These are phyloP conservation scores for Scolopax rusticola DNA, from an alignment of 2,797 vertebrate species.

Conservation along the genomic window DNA sequence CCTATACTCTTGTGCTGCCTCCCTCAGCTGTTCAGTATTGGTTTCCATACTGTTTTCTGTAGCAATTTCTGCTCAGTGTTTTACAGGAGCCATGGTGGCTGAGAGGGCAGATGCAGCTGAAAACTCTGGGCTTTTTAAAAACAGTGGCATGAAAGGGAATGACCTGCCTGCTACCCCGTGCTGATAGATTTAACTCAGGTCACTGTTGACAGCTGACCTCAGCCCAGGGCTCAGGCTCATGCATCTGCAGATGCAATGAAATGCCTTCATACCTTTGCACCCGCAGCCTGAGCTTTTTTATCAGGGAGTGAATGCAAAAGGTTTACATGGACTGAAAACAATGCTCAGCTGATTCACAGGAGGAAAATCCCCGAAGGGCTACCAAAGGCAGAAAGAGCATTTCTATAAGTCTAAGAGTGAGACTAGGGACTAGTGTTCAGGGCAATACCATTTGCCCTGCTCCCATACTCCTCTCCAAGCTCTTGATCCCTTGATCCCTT, in stretches of 20 bases:
- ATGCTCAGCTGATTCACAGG: background rate
- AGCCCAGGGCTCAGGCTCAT: background rate
- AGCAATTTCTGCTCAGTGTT: background rate
- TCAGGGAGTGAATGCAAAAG: fast-evolving
- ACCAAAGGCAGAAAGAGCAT: background rate
- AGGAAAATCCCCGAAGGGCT: background rate
- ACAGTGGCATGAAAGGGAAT: background rate
- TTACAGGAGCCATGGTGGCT: background rate
- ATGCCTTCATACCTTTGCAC: background rate
- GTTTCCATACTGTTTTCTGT: background rate
- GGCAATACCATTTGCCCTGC: background rate
- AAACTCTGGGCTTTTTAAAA: background rate
- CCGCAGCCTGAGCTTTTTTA: background rate
- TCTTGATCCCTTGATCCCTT: background rate
- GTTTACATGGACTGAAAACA: background rate
- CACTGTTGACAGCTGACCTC: background rate
- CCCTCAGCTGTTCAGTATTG: background rate
- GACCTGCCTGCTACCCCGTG: background rate
- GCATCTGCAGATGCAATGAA: background rate
- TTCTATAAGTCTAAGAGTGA: background rate
- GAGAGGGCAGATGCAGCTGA: background rate
- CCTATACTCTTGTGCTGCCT: background rate
- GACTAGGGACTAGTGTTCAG: background rate
- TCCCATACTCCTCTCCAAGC: background rate
- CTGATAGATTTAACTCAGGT: background rate